Evolutionary conservation across 2,888 invertebrate genomes (phyloP).

Genomic region (Drosophila suboccidentalis): DNA sequence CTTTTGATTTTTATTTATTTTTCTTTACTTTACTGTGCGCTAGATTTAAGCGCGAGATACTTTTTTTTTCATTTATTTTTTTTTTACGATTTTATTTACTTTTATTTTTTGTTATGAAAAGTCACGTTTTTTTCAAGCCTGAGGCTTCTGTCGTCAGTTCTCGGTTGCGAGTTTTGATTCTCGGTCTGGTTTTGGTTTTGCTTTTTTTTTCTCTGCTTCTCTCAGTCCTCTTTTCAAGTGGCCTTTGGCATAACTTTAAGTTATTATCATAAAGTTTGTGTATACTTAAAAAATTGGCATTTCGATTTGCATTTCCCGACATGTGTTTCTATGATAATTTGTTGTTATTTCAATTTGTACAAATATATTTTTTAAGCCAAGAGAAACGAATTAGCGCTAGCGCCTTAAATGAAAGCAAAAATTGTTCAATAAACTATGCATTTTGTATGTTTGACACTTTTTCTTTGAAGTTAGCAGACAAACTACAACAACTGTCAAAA

Average conservation of each 20-base stretch:
- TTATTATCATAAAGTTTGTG: slow-evolving; percentile 58
- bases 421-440: slow-evolving; percentile 20
- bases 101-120: slow-evolving; percentile 55
- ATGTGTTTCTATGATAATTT: slow-evolving; percentile 21
- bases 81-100: slow-evolving; percentile 13
- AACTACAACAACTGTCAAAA: slow-evolving; percentile 54
- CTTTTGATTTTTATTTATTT: slow-evolving; percentile 12
- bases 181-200: slow-evolving; percentile 5
- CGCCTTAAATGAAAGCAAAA: slow-evolving; percentile 36
- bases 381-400: slow-evolving; percentile 39
- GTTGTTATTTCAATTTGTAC: slow-evolving; percentile 39
- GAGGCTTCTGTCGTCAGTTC: slow-evolving; percentile 31
- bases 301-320: slow-evolving; percentile 21
- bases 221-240: slow-evolving; percentile 6
- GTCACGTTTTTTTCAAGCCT: slow-evolving; percentile 65
- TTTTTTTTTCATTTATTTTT: background rate
- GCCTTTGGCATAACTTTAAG: slow-evolving; percentile 33
- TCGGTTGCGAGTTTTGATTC: slow-evolving; percentile 12
- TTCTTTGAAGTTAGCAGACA: slow-evolving; percentile 8
- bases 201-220: slow-evolving; percentile 6
- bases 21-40: slow-evolving; percentile 24
- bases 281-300: slow-evolving; percentile 8
- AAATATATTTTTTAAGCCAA: slow-evolving; percentile 16
- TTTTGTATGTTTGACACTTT: slow-evolving; percentile 35
- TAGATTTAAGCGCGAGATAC: slow-evolving; percentile 50